These are phyloP conservation scores for Lochmaea crataegi DNA, from an alignment of 2,888 invertebrate species.

Conservation along the genomic window DNA sequence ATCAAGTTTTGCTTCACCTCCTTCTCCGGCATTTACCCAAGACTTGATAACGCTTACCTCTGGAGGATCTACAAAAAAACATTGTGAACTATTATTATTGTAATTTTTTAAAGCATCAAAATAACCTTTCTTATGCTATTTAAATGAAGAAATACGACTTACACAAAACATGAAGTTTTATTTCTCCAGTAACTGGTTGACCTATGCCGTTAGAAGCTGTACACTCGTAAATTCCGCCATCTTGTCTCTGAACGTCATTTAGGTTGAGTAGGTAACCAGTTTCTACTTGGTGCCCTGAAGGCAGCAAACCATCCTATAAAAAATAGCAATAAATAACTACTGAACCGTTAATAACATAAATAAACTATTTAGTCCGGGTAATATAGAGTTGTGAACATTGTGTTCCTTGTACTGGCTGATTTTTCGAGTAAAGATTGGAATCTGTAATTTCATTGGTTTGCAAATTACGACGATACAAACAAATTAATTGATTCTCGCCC, in stretches of 20 bases:
- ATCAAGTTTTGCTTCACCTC: constrained; percentile 72
- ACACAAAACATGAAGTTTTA: constrained; percentile 64
- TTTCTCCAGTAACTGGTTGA: constrained; percentile 63
- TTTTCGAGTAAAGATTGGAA: no score
- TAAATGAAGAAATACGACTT: constrained; percentile 46
- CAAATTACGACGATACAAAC: no score
- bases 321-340: not conserved
- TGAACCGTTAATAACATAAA: no score
- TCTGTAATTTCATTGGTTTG: no score
- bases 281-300: constrained; percentile 63
- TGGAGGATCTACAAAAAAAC: constrained; percentile 68
- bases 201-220: constrained; percentile 67
- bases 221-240: constrained; percentile 67
- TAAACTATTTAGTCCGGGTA: not conserved
- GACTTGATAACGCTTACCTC: constrained; percentile 73
- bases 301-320: constrained; percentile 62
- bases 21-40: constrained; percentile 74
- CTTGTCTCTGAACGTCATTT: constrained; percentile 62
- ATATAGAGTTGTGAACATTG: no score
- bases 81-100: not conserved
- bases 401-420: no score
- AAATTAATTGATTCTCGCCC: no score
- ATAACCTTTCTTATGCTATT: not conserved
- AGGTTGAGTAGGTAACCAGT: constrained; percentile 63
- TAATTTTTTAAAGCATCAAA: constrained; percentile 2